These are phyloP conservation scores for Todus mexicanus DNA, from an alignment of 2,797 vertebrate genomes.

Conservation along the genomic window DNA sequence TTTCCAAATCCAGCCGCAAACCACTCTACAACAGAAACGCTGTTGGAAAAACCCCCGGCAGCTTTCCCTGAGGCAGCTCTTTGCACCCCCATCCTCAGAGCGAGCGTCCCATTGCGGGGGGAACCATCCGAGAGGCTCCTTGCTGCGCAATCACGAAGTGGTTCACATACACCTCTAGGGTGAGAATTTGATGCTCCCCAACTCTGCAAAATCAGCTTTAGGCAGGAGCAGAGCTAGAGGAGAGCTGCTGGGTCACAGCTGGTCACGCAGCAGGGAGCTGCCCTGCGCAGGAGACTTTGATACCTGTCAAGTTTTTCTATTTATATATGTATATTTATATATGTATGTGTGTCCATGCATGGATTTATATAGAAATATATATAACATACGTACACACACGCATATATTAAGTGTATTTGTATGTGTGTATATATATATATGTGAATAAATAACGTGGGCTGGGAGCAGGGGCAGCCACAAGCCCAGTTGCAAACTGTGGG, in stretches of 20 bases:
- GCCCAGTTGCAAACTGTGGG: fast-evolving
- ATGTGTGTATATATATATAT: fast-evolving
- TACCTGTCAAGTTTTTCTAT: background rate
- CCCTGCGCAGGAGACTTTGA: background rate
- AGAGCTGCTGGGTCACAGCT: background rate
- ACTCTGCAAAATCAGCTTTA: background rate
- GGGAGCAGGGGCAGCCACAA: background rate
- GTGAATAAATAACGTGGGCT: background rate
- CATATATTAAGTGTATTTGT: too few relatives aligned
- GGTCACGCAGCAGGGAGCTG: fast-evolving
- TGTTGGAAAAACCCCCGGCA: fast-evolving
- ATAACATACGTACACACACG: background rate
- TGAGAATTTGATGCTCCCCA: background rate
- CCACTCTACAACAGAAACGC: background rate
- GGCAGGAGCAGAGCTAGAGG: background rate
- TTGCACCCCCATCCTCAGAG: background rate
- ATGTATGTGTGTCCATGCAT: too few relatives aligned
- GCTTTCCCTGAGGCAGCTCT: background rate
- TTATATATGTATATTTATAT: too few relatives aligned
- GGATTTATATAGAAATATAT: background rate
- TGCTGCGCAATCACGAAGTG: fast-evolving
- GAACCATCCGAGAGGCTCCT: background rate
- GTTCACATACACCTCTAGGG: background rate
- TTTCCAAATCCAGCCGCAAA: background rate
- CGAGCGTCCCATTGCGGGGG: background rate